Evolutionary conservation across 2,797 vertebrate species (phyloP).

Genomic region (Hippopotamyrus pictus): DNA sequence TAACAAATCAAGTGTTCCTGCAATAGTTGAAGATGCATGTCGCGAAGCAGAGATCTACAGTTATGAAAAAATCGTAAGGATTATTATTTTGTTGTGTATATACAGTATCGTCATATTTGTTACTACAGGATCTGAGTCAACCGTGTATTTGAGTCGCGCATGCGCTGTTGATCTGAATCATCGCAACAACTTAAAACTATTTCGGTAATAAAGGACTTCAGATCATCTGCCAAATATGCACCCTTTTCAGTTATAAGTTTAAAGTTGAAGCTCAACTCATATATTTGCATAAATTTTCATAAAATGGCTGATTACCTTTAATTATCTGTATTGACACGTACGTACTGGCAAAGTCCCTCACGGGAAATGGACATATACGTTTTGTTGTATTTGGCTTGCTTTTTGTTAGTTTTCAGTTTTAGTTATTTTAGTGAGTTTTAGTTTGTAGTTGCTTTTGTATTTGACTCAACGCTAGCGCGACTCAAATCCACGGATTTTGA

Average conservation of each 20-base stretch:
- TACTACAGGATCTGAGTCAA: neutral
- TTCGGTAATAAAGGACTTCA: neutral
- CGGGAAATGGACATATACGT: neutral
- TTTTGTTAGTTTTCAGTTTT: neutral
- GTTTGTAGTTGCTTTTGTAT: neutral
- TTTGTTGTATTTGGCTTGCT: neutral
- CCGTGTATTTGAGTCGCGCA: neutral
- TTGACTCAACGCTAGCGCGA: neutral
- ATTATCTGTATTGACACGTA: neutral
- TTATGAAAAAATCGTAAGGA: conserved; percentile 70
- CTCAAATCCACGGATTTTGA: neutral
- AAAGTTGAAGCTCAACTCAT: neutral
- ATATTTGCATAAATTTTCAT: neutral
- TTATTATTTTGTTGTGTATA: neutral
- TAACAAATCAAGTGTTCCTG: conserved; percentile 55
- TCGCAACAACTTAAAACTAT: neutral
- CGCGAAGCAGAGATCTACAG: conserved; percentile 68
- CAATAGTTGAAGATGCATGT: conserved; percentile 70
- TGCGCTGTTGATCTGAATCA: neutral
- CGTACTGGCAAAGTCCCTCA: neutral
- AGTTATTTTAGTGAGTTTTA: neutral
- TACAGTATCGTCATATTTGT: neutral
- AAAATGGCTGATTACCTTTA: neutral
- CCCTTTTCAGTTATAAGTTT: neutral
- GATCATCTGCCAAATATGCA: neutral